Conservation (phyloP, 2,888 invertebrate species). For the Leistus spinibarbis region DNA sequence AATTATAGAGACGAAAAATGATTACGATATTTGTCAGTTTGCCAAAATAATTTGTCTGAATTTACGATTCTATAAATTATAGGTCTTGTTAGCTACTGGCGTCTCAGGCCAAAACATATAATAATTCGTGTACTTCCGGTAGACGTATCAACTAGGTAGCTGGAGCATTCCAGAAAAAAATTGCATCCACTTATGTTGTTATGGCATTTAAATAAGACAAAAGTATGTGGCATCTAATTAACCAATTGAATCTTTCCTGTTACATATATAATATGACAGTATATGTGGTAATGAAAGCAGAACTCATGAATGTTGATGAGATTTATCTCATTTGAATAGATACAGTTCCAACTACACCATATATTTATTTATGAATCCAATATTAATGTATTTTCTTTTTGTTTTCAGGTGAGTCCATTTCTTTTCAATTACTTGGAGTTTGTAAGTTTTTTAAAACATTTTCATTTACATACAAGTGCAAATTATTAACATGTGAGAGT, state of each 20-base stretch:
- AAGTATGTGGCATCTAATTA: slow-evolving; percentile 28
- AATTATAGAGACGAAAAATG: not conserved
- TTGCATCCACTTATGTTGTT: slow-evolving; percentile 3
- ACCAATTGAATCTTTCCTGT: slow-evolving; percentile 21
- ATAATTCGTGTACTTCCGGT: not conserved
- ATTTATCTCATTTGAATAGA: not conserved
- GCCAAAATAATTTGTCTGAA: slow-evolving; percentile 5
- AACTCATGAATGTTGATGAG: slow-evolving; percentile 4
- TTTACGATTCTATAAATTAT: not conserved
- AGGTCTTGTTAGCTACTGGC: not conserved
- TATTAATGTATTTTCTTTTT: not conserved
- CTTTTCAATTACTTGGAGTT: not conserved
- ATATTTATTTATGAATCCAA: not conserved
- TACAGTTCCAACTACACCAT: not conserved
- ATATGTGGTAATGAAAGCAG: slow-evolving; percentile 9
- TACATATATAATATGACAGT: not conserved
- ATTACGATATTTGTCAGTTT: not conserved
- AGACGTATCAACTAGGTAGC: not conserved
- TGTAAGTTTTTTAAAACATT: too few species aligned
- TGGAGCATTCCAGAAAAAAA: not conserved
- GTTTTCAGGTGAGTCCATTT: not conserved
- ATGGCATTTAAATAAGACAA: slow-evolving; percentile 22
- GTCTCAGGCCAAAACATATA: not conserved
- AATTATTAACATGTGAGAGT: too few species aligned
- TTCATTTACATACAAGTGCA: too few species aligned